Base-by-base conservation (phyloP, 2,888 invertebrate species). In the Iphiclides podalirius region DNA sequence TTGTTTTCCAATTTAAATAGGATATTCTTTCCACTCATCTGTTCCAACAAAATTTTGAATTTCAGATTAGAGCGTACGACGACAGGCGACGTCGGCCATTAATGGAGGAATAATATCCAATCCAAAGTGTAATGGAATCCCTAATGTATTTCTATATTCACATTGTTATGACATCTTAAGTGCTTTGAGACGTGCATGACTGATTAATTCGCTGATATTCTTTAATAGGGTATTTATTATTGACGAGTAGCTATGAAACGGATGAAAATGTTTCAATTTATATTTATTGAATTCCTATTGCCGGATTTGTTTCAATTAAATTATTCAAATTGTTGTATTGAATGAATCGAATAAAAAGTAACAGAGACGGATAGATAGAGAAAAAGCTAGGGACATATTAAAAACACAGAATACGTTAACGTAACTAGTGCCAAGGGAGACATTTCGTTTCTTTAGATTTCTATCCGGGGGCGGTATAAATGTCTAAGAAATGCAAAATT, bases 41-140 rank as follows among this genome's bases (percentile, higher is more conserved):
- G 73, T 72, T 74, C 72, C 67, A 72, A 73, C 68, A 72, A 68
- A 74, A 76, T 76, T 75, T 73, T 61, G 75, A 72, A 72, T 66
- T 75, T 72, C 64, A 73, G 68, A 75, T 72, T 64, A 54, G 61
- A 55, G 59, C 55, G 59, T 50, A 63, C 55, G 65, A 59, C 59
- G 61, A 61, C 50, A 47, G 47, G 57, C 47, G 55, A 61, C 53
- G 59, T 58, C 60, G 53, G 55, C 72, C 67, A 69, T 72, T 78
- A 79, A 78, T 72, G 75, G 75, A 72, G 67, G 79, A 76, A 79
- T 79, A 80, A 66, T 68, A 58, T 62, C 62, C 61, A 52, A 31
- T 31, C n/a, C 31, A 11, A 31, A 31, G 53, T 57, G 63, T 73
- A 78, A 79, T 75, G 72, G 75, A 72, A 69, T 69, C 63, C 64